Conservation (phyloP, 1,140 invertebrate genomes). For the Heliconius hermathena region DNA sequence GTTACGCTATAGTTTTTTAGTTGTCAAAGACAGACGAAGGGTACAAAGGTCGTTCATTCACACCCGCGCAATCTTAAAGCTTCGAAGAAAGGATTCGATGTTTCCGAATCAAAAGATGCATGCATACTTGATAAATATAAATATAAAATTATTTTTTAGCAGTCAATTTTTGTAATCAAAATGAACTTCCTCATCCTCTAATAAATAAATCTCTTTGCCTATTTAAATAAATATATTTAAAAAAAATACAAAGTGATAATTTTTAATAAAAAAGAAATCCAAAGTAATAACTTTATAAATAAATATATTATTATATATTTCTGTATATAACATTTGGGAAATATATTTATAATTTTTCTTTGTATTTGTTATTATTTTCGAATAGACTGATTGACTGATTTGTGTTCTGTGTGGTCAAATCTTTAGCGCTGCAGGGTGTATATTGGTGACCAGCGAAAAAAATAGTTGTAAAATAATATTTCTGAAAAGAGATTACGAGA, state of each 20-base stretch:
- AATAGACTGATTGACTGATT: not conserved
- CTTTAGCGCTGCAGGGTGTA: constrained; percentile 64
- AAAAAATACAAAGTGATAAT: too few relatives aligned
- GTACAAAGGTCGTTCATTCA: constrained; percentile 57
- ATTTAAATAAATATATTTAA: too few relatives aligned
- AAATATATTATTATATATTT: too few relatives aligned
- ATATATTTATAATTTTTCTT: too few relatives aligned
- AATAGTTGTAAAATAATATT: constrained; percentile 7
- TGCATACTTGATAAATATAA: constrained; percentile 25
- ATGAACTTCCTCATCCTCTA: not conserved
- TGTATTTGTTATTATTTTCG: not conserved
- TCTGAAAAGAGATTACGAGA: constrained; percentile 4
- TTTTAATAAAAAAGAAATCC: too few relatives aligned
- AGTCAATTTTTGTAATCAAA: not conserved
- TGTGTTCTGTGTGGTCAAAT: constrained; percentile 35
- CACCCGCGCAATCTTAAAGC: constrained; percentile 50
- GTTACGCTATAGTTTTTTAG: constrained; percentile 63
- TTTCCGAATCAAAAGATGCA: constrained; percentile 45
- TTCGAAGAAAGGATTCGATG: constrained; percentile 63
- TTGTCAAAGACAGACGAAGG: constrained; percentile 71
- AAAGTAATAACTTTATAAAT: too few relatives aligned
- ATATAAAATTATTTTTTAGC: not conserved
- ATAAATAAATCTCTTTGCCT: too few relatives aligned
- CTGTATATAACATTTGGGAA: too few relatives aligned
- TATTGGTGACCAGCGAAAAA: constrained; percentile 50